Evolutionary conservation across 30 jellyfish, hydroid and myxozoan species (phyloP).

Genomic region (Aurelia coerulea): DNA sequence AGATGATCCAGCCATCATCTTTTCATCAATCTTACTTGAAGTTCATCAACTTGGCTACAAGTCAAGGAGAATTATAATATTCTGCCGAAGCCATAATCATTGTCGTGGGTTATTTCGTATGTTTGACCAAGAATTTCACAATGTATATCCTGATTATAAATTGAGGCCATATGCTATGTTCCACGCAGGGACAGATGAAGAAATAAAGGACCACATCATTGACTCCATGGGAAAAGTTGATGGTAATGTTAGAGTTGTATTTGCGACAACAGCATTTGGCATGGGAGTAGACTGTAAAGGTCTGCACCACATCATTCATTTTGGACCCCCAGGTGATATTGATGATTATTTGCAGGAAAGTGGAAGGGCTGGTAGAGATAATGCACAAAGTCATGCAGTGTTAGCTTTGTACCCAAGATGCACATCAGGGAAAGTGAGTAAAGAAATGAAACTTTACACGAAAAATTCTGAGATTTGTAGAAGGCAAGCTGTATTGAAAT

Average conservation of each 20-base stretch:
- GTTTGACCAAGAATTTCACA: neutral
- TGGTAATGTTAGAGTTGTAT: slow-evolving; percentile 12
- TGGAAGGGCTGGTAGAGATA: slow-evolving; percentile 29
- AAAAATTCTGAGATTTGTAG: neutral
- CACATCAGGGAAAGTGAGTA: slow-evolving; percentile 2
- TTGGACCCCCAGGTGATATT: slow-evolving; percentile 4
- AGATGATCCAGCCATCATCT: neutral
- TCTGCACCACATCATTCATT: neutral
- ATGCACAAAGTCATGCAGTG: slow-evolving; percentile 16
- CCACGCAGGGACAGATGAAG: slow-evolving; percentile 29
- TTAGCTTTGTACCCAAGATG: slow-evolving; percentile 2
- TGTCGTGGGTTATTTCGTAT: neutral
- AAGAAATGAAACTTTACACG: neutral
- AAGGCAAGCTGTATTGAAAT: slow-evolving; percentile 9
- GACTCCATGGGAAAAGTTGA: slow-evolving; percentile 8
- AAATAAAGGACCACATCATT: neutral
- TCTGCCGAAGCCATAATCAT: slow-evolving; percentile 14
- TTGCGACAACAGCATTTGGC: slow-evolving; percentile 29
- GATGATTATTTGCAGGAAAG: slow-evolving; percentile 17
- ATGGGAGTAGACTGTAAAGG: slow-evolving; percentile 42
- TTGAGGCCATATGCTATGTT: slow-evolving; percentile 14
- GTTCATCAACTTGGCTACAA: neutral
- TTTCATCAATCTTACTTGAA: neutral
- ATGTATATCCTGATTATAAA: neutral
- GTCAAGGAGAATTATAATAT: neutral